Conservation (phyloP, 2,797 vertebrate genomes). For the Leuciscus waleckii region DNA sequence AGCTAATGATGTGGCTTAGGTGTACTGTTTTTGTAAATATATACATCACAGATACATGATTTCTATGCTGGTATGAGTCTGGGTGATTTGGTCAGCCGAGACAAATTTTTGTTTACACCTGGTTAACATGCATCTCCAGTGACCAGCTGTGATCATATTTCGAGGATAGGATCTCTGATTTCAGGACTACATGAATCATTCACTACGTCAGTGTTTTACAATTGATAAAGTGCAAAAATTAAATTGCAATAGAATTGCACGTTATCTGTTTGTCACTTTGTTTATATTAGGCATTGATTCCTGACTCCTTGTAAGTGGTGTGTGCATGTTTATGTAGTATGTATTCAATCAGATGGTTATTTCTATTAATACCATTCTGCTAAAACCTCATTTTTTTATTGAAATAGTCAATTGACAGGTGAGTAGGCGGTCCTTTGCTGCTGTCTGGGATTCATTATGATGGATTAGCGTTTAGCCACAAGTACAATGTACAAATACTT, state of each 20-base stretch:
- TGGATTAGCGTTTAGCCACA: neutral
- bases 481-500: neutral
- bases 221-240: neutral
- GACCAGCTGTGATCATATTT: constrained; percentile 14
- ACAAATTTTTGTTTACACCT: constrained; percentile 13
- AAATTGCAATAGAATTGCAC: neutral
- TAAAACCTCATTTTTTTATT: neutral
- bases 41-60: constrained; percentile 52
- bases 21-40: constrained; percentile 47
- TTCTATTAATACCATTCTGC: neutral
- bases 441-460: neutral
- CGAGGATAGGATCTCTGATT: neutral
- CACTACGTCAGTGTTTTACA: neutral
- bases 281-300: neutral
- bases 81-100: neutral
- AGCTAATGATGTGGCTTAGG: constrained; percentile 8
- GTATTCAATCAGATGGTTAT: neutral
- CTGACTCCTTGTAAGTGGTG: no score
- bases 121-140: neutral
- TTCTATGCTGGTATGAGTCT: constrained; percentile 14
- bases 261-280: neutral
- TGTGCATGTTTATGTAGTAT: neutral
- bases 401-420: neutral
- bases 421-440: neutral
- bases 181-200: neutral